Evolutionary conservation across 1,140 invertebrate genomes (phyloP).

Genomic region (Heliothis virescens): DNA sequence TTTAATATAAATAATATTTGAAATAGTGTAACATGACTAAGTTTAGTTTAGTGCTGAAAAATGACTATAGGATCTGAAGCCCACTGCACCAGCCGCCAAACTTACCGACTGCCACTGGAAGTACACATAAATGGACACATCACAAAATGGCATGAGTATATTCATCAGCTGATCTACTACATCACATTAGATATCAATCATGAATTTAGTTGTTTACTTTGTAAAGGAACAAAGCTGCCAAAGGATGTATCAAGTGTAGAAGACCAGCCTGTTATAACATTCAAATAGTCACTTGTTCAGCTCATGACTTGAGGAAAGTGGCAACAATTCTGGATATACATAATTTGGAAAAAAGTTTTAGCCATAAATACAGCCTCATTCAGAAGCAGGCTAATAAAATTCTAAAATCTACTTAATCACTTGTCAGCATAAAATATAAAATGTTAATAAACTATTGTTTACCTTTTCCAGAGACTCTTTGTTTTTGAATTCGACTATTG

Average conservation of each 20-base stretch:
- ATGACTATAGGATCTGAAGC: not conserved
- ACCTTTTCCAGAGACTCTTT: constrained; percentile 85
- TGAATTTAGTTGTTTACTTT: constrained; percentile 27
- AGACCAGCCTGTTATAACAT: constrained; percentile 83
- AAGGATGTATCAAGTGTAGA: constrained; percentile 63
- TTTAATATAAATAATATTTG: not conserved
- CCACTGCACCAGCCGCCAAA: not conserved
- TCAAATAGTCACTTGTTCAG: constrained; percentile 83
- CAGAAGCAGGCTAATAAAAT: constrained; percentile 44
- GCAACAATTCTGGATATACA: constrained; percentile 54
- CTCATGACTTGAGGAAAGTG: constrained; percentile 59
- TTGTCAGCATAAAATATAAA: constrained; percentile 69
- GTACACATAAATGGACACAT: constrained; percentile 50
- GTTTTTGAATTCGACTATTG: constrained; percentile 86
- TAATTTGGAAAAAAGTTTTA: constrained; percentile 78
- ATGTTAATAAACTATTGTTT: constrained; percentile 83
- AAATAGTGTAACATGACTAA: not conserved
- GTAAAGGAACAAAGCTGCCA: constrained; percentile 48
- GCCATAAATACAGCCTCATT: constrained; percentile 60
- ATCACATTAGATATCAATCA: constrained; percentile 25
- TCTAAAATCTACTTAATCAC: constrained; percentile 50
- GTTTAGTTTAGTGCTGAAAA: too few relatives aligned
- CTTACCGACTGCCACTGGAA: constrained; percentile 51
- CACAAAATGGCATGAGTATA: constrained; percentile 50
- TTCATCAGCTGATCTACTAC: constrained; percentile 62